Evolutionary conservation across 1,140 invertebrate species (phyloP).

Genomic region (Caenorhabditis inopinata): DNA sequence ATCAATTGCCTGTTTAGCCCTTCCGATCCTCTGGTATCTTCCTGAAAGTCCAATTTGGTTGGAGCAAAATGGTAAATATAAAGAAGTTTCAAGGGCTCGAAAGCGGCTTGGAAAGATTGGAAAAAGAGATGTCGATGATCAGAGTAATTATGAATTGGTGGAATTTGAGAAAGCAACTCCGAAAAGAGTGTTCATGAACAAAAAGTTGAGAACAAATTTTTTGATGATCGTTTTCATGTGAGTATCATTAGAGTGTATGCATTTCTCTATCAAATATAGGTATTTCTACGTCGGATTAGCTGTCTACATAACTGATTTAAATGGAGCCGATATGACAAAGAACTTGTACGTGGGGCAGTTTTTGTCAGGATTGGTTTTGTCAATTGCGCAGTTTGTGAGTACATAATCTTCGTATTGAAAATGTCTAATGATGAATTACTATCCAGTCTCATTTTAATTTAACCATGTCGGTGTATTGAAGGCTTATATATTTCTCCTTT

Average conservation of each 20-base stretch:
- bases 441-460: too few species aligned
- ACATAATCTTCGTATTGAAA: too few species aligned
- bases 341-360: slow-evolving; percentile 21
- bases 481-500: background rate
- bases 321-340: background rate
- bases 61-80: background rate
- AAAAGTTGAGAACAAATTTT: background rate
- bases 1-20: background rate
- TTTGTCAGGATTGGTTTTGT: background rate
- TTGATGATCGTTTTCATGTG: slow-evolving; percentile 2
- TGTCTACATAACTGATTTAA: slow-evolving; percentile 1
- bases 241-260: background rate
- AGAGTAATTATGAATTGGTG: background rate
- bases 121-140: background rate
- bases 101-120: background rate
- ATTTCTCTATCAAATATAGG: background rate
- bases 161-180: background rate
- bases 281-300: background rate
- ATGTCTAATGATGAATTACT: too few species aligned
- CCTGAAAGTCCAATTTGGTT: slow-evolving; percentile 22
- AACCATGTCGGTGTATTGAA: background rate
- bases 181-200: background rate
- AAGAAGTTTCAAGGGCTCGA: background rate
- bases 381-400: background rate
- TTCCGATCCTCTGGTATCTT: background rate